Evolutionary conservation across 2,888 invertebrate genomes (phyloP).

Genomic region (Germaria angustata): DNA sequence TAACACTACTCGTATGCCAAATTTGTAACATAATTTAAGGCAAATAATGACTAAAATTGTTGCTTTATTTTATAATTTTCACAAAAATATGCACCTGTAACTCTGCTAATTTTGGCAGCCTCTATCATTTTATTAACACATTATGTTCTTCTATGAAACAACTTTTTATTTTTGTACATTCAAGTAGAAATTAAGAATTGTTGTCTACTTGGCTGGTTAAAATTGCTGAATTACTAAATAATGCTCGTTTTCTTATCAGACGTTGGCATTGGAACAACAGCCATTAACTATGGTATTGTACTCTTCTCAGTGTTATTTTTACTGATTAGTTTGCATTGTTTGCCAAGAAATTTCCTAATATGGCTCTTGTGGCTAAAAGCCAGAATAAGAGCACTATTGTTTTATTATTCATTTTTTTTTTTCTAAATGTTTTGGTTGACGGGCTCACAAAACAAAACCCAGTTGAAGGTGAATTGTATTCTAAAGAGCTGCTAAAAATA

Average conservation of each 20-base stretch:
- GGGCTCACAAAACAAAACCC: too few relatives aligned
- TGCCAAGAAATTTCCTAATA: slow-evolving; percentile 26
- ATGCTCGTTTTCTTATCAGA: slow-evolving; percentile 39
- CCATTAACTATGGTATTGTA: slow-evolving; percentile 13
- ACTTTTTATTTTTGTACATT: neutral
- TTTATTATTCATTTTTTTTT: too few relatives aligned
- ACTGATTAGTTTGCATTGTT: slow-evolving; percentile 29
- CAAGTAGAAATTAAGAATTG: too few relatives aligned
- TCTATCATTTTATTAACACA: neutral
- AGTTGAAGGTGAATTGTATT: neutral
- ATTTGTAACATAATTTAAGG: neutral
- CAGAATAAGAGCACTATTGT: slow-evolving; percentile 5
- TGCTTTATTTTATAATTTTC: neutral
- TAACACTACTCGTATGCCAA: too few relatives aligned
- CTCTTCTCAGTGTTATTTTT: neutral
- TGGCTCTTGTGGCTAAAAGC: slow-evolving; percentile 24
- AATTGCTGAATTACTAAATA: slow-evolving; percentile 1
- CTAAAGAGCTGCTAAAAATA: neutral
- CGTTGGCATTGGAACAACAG: slow-evolving; percentile 22
- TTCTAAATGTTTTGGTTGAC: too few relatives aligned
- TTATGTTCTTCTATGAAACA: neutral
- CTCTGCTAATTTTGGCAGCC: slow-evolving; percentile 1
- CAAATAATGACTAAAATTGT: neutral
- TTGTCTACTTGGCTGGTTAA: neutral
- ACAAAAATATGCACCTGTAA: neutral